phyloP scores from a whole-genome alignment of 1,140 invertebrate genomes.

The Saccostrea cuccullata region DNA sequence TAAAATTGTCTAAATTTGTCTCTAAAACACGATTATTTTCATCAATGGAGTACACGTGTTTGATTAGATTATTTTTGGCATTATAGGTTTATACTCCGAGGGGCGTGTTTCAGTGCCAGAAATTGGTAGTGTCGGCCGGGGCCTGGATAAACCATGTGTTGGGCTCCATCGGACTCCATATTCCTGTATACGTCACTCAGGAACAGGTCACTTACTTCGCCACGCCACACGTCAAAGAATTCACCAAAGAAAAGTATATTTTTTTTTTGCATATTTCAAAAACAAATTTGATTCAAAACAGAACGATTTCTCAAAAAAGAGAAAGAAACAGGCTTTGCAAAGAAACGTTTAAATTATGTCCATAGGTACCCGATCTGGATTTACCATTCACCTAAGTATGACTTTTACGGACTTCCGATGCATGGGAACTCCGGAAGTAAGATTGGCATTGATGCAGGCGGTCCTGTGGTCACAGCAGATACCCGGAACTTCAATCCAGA shows the following conservation, averaged over 20 bases:
- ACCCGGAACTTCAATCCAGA: slow-evolving; percentile 68
- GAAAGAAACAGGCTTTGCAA: neutral
- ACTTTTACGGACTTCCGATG: slow-evolving; percentile 73
- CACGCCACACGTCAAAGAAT: slow-evolving; percentile 74
- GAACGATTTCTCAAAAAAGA: neutral
- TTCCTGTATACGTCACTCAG: slow-evolving; percentile 74
- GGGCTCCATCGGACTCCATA: slow-evolving; percentile 72
- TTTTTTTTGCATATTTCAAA: neutral
- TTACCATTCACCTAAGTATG: slow-evolving; percentile 65
- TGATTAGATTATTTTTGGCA: no score
- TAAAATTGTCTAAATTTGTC: no score
- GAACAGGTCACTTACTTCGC: slow-evolving; percentile 76
- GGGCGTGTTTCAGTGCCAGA: slow-evolving; percentile 67
- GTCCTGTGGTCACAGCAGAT: slow-evolving; percentile 63
- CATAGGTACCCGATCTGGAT: slow-evolving; percentile 74
- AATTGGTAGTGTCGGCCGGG: slow-evolving; percentile 73
- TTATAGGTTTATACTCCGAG: slow-evolving; percentile 69
- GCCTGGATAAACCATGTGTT: slow-evolving; percentile 75
- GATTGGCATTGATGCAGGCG: slow-evolving; percentile 71
- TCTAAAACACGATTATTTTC: no score
- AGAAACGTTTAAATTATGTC: neutral
- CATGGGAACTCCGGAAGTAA: slow-evolving; percentile 73
- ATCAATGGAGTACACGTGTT: no score
- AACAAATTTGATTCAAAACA: neutral
- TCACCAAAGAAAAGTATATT: slow-evolving; percentile 72